phyloP scores from a whole-genome alignment of 1,140 invertebrate species.

The Sinella curviseta region DNA sequence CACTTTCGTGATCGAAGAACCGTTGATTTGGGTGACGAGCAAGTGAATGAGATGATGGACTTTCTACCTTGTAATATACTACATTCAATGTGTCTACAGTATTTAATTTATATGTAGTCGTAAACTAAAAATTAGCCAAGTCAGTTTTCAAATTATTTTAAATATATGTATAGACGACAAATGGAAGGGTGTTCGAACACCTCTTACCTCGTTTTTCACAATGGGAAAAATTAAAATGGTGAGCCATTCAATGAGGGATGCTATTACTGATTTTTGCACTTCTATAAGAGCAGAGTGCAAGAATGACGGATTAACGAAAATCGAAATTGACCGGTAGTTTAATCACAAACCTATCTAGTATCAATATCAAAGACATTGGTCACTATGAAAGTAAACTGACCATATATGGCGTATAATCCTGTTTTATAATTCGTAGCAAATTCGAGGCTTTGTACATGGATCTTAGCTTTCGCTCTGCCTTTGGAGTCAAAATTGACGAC shows the following conservation, averaged over 20 bases:
- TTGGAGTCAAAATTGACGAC: constrained; percentile 11
- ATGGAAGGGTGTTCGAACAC: constrained; percentile 20
- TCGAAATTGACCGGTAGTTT: background rate
- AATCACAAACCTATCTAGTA: too few relatives aligned
- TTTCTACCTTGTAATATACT: constrained; percentile 36
- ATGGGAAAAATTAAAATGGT: constrained; percentile 10
- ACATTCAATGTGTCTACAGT: background rate
- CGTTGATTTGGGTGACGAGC: constrained; percentile 39
- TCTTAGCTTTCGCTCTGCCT: constrained; percentile 14
- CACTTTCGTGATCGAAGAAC: constrained; percentile 57
- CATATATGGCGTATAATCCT: too few relatives aligned
- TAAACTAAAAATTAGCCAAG: too few relatives aligned
- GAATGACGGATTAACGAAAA: background rate
- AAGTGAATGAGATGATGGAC: constrained; percentile 42
- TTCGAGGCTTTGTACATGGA: constrained; percentile 7
- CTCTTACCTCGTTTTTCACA: background rate
- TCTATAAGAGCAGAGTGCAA: background rate
- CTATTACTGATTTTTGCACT: background rate
- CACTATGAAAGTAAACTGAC: background rate
- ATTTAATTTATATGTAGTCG: too few relatives aligned
- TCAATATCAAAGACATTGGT: background rate
- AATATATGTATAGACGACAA: constrained; percentile 55
- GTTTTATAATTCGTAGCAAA: background rate
- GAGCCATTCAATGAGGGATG: background rate
- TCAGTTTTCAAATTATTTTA: constrained; percentile 20